Evolutionary conservation across 2,113 vertebrate species (phyloP).

Genomic region (Vulpes lagopus): DNA sequence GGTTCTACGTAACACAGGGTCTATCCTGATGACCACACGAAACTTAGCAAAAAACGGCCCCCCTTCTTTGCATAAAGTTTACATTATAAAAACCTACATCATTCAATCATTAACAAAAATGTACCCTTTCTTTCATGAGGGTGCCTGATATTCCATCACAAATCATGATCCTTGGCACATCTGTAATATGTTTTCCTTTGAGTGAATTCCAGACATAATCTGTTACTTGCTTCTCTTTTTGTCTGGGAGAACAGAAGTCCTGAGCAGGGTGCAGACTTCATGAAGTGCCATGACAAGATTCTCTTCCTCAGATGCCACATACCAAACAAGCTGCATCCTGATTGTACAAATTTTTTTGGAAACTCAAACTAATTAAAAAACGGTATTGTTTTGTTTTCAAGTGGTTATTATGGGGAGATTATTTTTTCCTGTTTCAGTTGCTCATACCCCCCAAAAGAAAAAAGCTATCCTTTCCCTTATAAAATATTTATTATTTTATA

Average conservation of each 20-base stretch:
- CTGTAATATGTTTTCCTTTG: not conserved
- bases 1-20: not conserved
- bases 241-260: not conserved
- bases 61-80: not conserved
- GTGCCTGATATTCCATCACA: not conserved
- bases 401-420: constrained; percentile 34
- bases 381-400: not conserved
- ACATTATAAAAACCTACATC: not conserved
- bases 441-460: not conserved
- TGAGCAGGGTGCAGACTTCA: not conserved
- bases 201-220: not conserved
- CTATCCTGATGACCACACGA: not conserved
- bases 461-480: constrained; percentile 69
- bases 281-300: not conserved
- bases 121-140: not conserved
- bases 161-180: not conserved
- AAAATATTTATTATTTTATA: constrained; percentile 82
- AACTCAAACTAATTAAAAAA: not conserved
- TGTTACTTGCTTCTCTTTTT: not conserved
- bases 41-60: not conserved
- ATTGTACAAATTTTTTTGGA: not conserved
- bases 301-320: not conserved
- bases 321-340: not conserved
- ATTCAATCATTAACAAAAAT: constrained; percentile 35
- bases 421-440: constrained; percentile 48